Evolutionary conservation across 2,797 vertebrate genomes (phyloP), one percentile per base, ranked within the genome.

Genomic region (Acridotheres tristis): DNA sequence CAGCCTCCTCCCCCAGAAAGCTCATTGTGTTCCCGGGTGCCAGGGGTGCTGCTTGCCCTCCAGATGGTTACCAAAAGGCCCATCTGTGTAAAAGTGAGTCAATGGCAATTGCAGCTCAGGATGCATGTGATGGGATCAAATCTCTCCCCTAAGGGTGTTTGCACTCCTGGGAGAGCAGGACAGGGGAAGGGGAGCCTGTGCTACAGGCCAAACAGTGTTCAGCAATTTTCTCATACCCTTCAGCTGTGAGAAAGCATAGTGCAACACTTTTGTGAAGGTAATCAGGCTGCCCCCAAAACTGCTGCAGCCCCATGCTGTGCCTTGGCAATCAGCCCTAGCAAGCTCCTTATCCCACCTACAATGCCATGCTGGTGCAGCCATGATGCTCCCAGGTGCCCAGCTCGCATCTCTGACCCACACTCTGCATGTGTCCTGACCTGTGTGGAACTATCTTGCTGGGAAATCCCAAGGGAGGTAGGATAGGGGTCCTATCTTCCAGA

Each of bases 1-100:
- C 69, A 57, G 61, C 45, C 47, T 78, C 43, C 69, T 93, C 77
- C 55, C 29, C 13, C 57, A 67, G 85, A 57, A 89, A 82, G 77
- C 71, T 93, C 15, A 0, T 67, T 74, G 42, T 90, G 63, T 84
- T 95, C 84, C 50, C 0, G 2, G 5, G 50, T 77, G 80, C 81
- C 83, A 91, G 85, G 71, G 72, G 74, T 86, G 84, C 58, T 3
- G 7, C 53, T 74, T 54, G 57, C 68, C 78, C 89, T 91, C 55
- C 93, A 90, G 83, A 73, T 82, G 83, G 91, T 91, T 91, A 55
- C 67, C 1, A 1, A 48, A n/a, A 48, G 47, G 62, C 59, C 85
- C 83, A 69, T 94, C 88, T 96, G 83, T 55, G 36, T 62, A 34
- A 29, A 90, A 94, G 62, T 50, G 55, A 94, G 66, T 88, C 76